Evolutionary conservation across 2,888 invertebrate genomes (phyloP).

Genomic region (Hyalella azteca): DNA sequence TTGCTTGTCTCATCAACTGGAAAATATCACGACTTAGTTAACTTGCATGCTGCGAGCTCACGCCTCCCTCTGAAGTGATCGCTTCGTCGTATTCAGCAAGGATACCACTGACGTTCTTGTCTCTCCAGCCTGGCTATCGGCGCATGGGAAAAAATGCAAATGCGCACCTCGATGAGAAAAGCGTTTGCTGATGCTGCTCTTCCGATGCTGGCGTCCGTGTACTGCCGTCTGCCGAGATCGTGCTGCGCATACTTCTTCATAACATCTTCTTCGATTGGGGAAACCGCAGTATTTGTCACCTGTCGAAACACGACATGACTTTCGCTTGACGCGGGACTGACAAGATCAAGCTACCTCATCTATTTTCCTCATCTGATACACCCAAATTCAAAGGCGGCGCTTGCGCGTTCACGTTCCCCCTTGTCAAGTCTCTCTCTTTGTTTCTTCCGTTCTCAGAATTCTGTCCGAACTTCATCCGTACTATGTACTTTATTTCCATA

Average conservation of each 20-base stretch:
- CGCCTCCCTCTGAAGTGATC: neutral
- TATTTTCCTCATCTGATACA: neutral
- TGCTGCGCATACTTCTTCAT: too few species aligned
- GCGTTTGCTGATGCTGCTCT: constrained; percentile 2
- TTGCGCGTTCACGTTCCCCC: neutral
- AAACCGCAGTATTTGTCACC: neutral
- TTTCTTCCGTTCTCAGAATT: neutral
- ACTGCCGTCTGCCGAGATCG: neutral
- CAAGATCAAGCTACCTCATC: too few species aligned
- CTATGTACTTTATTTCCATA: too few species aligned
- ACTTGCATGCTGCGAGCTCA: too few species aligned
- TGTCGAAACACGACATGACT: neutral
- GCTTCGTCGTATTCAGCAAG: neutral
- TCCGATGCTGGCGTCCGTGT: neutral
- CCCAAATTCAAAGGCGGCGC: neutral
- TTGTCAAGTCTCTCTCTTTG: neutral
- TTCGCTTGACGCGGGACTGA: neutral
- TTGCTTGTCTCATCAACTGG: too few species aligned
- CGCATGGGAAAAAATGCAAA: constrained; percentile 25
- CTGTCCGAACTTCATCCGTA: too few species aligned
- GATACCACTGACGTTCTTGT: neutral
- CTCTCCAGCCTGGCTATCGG: neutral
- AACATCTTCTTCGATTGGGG: neutral
- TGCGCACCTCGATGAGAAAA: constrained; percentile 11
- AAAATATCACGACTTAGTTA: too few species aligned